Percentiles rank a stretch among this genome's conserved stretches.
phyloP scores from a whole-genome alignment of 2,888 invertebrate genomes.

The Diaperis boleti region DNA sequence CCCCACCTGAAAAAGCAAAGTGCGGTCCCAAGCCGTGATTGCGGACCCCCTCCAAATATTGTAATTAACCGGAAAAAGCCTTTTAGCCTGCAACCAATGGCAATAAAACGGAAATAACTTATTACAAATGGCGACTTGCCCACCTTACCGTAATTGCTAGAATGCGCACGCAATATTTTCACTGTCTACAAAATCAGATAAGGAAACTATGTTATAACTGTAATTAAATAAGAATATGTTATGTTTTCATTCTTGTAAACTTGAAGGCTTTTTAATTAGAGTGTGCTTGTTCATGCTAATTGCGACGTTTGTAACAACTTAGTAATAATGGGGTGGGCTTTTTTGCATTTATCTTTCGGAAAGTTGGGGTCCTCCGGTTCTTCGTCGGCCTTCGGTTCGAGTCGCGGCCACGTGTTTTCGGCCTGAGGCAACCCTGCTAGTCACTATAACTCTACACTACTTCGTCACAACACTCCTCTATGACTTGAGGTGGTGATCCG shows the following conservation, averaged over 20 bases:
- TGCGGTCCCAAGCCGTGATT: constrained; percentile 3
- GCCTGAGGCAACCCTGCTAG: constrained; percentile 52
- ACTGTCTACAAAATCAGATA: constrained; percentile 39
- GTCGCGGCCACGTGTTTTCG: constrained; percentile 55
- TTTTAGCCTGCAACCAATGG: constrained; percentile 43
- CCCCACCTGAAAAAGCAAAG: too few relatives aligned
- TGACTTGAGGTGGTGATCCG: constrained; percentile 57
- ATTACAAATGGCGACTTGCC: constrained; percentile 40
- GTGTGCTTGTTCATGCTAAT: constrained; percentile 33
- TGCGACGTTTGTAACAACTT: constrained; percentile 20
- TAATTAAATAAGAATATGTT: constrained; percentile 39
- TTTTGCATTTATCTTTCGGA: constrained; percentile 1
- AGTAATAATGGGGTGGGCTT: constrained; percentile 9
- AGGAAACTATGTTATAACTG: constrained; percentile 41
- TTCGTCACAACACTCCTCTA: constrained; percentile 50
- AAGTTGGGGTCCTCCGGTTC: constrained; percentile 15
- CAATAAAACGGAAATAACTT: constrained; percentile 47
- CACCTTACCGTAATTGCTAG: constrained; percentile 41
- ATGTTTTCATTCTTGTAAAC: constrained; percentile 26
- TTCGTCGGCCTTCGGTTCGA: constrained; percentile 43
- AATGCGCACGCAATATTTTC: constrained; percentile 41
- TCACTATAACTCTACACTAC: constrained; percentile 36
- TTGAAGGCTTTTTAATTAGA: constrained; percentile 32
- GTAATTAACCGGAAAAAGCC: constrained; percentile 46
- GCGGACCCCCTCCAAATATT: constrained; percentile 27